Base-by-base conservation (phyloP, 2,888 invertebrate genomes). In the Anticlea derivata region DNA sequence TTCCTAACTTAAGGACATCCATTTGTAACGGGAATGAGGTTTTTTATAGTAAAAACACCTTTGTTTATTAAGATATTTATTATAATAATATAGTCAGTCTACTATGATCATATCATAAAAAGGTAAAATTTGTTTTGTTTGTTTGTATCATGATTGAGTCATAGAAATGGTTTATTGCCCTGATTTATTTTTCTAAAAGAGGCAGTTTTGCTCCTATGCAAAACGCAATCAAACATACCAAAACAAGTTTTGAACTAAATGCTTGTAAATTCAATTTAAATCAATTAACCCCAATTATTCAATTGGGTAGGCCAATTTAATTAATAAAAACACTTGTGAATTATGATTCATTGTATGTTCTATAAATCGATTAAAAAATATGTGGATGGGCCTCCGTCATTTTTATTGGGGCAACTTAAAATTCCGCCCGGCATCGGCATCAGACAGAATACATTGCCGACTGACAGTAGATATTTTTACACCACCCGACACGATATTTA, bases 351-450 rank as follows among this genome's bases (percentile, higher is more conserved):
- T 63, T 63, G 58, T 61, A 59, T 44, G 60, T 59, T 63, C 55
- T 66, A 66, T 54, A 50, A 50, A 57, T 61, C 52, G 45, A 60
- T 63, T 67, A 70, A 63, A 68, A 63, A 65, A 62, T 67, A 63
- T 68, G 62, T 67, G 64, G 65, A 64, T 62, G 54, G 40, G 48
- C 56, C 66, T 44, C 49, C 54, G 55, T 60, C 60, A 59, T 66
- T 65, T 68, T 72, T 74, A 71, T 64, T 70, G 68, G 63, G 65
- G 60, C 68, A 68, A 66, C 70, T 73, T 73, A 65, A 75, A 75
- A 77, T 77, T 73, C 75, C 68, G 38, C 33, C 22, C 39, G 23
- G 41, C 43, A 35, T 39, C 20, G 29, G 31, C 35, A 17, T 27
- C 30, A 38, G 55, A 49, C 30, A 38, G 55, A 49, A 55, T 50